A percentile compares a stretch with the other conserved stretches of the same genome.
phyloP scores from a whole-genome alignment of 2,113 vertebrate genomes.

The Tragelaphus strepsiceros region DNA sequence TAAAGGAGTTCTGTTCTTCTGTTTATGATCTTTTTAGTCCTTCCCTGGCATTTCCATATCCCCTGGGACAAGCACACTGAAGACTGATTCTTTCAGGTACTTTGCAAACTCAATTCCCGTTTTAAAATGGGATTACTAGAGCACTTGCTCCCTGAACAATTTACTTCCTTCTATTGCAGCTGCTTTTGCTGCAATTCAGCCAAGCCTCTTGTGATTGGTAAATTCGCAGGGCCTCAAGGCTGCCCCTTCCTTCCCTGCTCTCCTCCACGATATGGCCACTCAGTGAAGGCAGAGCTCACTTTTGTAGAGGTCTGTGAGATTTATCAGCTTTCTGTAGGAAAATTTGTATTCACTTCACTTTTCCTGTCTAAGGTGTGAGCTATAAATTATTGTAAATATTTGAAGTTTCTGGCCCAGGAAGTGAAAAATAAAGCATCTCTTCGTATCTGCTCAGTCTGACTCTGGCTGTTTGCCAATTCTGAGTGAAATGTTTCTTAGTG shows the following conservation, averaged over 20 bases:
- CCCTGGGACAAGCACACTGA: neutral
- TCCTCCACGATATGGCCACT: neutral
- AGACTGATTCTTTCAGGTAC: slow-evolving; percentile 9
- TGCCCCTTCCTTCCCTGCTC: neutral
- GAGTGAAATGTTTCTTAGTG: neutral
- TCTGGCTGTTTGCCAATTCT: neutral
- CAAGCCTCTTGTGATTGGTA: neutral
- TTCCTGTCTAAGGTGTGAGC: neutral
- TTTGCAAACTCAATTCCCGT: neutral
- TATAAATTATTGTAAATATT: neutral
- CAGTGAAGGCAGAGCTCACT: neutral
- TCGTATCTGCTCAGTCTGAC: neutral
- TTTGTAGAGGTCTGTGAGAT: neutral
- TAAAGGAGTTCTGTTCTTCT: neutral
- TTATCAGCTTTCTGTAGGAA: neutral
- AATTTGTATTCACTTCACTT: neutral
- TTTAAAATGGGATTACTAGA: neutral
- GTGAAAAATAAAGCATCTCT: neutral
- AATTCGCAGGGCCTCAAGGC: neutral
- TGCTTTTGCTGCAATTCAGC: neutral
- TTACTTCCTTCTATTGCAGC: neutral
- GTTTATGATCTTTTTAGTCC: neutral
- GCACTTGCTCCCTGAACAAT: neutral
- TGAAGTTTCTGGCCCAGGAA: neutral
- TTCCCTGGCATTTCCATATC: neutral